Percentiles rank a stretch among this genome's conserved stretches.
Conservation (phyloP, 92 coral and sea anemone genomes). For the Heteractis magnifica region DNA sequence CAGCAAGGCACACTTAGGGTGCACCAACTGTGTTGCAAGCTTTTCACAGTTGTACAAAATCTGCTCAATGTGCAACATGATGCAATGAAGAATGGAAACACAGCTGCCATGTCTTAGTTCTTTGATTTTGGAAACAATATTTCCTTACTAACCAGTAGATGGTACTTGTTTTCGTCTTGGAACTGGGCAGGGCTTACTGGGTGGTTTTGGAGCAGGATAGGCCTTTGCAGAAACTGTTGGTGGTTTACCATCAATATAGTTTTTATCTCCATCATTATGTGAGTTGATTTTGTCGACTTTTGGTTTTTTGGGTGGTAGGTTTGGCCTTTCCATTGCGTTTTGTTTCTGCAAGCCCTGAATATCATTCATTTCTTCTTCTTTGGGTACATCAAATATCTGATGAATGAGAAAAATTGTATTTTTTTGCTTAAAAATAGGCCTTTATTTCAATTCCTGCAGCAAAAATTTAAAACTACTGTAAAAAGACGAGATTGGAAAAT, state of each 20-base stretch:
- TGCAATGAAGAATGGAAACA: background rate
- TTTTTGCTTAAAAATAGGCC: background rate
- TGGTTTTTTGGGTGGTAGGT: slow-evolving; percentile 34
- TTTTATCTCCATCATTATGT: slow-evolving; percentile 1
- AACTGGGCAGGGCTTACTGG: slow-evolving; percentile 30
- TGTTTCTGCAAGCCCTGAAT: slow-evolving; percentile 10
- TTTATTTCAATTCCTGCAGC: no score
- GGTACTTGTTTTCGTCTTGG: slow-evolving; percentile 32
- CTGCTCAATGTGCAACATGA: no score
- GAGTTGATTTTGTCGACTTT: background rate
- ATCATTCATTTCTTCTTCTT: slow-evolving; percentile 32
- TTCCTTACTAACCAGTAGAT: slow-evolving; percentile 16
- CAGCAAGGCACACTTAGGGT: no score
- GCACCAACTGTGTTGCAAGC: no score
- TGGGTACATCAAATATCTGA: slow-evolving; percentile 47
- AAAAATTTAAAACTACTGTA: background rate
- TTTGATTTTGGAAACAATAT: background rate
- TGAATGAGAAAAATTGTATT: background rate
- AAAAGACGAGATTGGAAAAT: background rate
- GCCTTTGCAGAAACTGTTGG: slow-evolving; percentile 37
- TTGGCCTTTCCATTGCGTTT: slow-evolving; percentile 14
- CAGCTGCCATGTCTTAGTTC: background rate
- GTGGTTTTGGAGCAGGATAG: slow-evolving; percentile 60
- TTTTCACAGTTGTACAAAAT: no score
- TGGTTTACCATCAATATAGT: slow-evolving; percentile 23